Percentiles rank a stretch among this genome's conserved stretches.
Conservation (phyloP, 2,888 invertebrate genomes). For the Sicus ferrugineus region DNA sequence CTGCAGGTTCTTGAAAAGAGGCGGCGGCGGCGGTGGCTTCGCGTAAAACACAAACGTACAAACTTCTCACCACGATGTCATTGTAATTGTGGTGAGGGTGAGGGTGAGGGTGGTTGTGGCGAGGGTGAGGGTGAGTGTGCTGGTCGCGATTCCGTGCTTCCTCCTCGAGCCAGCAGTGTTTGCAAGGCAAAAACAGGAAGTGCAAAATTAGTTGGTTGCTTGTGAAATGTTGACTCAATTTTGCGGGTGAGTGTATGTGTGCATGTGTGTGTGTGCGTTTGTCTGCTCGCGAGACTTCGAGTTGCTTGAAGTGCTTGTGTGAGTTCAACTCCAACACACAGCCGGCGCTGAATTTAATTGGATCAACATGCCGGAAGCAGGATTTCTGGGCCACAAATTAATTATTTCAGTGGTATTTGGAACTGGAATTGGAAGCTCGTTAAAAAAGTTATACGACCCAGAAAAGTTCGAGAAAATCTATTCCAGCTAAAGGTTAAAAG, state of each 20-base stretch:
- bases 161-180: too few species aligned
- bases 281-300: too few species aligned
- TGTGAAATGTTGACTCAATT: slow-evolving; percentile 4
- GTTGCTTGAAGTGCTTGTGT: background rate
- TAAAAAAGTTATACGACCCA: background rate
- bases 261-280: background rate
- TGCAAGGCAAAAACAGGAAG: background rate
- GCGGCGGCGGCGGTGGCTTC: background rate
- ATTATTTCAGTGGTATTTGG: background rate
- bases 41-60: background rate
- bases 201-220: background rate
- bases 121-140: too few species aligned
- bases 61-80: background rate
- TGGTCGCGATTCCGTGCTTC: too few species aligned
- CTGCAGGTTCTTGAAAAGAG: too few species aligned
- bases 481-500: too few species aligned
- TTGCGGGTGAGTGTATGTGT: background rate
- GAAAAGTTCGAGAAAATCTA: too few species aligned
- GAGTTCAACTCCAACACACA: background rate
- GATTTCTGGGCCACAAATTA: background rate
- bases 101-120: too few species aligned
- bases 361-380: background rate
- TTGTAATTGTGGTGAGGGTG: background rate
- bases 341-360: background rate
- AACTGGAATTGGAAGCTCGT: background rate